phyloP scores from a whole-genome alignment of 2,888 invertebrate species.

The Xylocampa areola region DNA sequence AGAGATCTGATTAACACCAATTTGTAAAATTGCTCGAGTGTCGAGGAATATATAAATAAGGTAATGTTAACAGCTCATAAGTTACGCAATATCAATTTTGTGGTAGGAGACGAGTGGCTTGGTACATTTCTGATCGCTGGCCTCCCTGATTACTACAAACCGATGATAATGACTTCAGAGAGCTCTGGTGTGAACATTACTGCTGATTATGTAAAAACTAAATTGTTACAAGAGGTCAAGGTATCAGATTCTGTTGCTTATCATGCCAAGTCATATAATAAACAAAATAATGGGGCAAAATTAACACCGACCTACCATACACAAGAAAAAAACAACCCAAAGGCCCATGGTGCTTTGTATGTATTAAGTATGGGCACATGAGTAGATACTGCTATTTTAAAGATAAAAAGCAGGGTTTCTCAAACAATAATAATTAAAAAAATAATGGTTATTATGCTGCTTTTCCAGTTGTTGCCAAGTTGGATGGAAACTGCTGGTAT shows the following conservation, averaged over 20 bases:
- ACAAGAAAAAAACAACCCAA: conserved; percentile 17
- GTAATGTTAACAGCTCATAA: conserved; percentile 49
- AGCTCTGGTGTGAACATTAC: too few relatives aligned
- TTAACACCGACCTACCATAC: too few relatives aligned
- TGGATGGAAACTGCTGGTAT: conserved; percentile 21
- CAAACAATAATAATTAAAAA: conserved; percentile 7
- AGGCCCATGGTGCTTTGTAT: conserved; percentile 49
- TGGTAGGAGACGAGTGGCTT: too few relatives aligned
- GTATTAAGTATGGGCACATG: conserved; percentile 31
- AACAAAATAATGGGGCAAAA: conserved; percentile 8
- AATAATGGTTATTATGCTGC: conserved; percentile 45
- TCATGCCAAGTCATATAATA: conserved; percentile 1
- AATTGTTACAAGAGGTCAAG: conserved; percentile 32
- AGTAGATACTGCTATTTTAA: conserved; percentile 27
- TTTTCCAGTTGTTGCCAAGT: conserved; percentile 47
- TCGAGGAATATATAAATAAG: conserved; percentile 43
- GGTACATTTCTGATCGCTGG: conserved; percentile 36
- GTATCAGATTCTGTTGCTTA: conserved; percentile 31
- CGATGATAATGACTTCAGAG: conserved; percentile 48
- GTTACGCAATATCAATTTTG: conserved; percentile 38
- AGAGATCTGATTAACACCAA: conserved; percentile 27
- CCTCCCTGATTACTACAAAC: conserved; percentile 39
- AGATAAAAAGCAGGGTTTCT: conserved; percentile 11
- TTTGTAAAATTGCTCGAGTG: conserved; percentile 23
- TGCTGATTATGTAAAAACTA: conserved; percentile 39